These are phyloP conservation scores for Ruditapes philippinarum DNA, from an alignment of 1,140 invertebrate genomes.

Conservation along the genomic window DNA sequence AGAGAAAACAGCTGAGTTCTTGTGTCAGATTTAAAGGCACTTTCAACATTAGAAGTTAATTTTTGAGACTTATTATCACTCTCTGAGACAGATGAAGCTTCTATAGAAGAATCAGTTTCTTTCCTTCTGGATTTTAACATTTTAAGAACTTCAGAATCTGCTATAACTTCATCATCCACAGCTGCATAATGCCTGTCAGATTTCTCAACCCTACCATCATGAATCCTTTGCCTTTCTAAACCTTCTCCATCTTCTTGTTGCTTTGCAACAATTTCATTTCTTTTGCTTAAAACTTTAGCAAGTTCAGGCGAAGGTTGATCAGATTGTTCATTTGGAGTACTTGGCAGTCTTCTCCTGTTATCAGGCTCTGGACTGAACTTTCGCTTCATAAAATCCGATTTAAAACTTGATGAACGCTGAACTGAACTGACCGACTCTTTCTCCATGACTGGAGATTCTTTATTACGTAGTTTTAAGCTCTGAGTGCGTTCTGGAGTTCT, in stretches of 20 bases:
- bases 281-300: constrained; percentile 70
- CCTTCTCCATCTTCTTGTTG: constrained; percentile 70
- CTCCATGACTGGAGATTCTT: constrained; percentile 37
- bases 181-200: constrained; percentile 54
- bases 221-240: constrained; percentile 68
- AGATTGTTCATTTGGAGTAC: constrained; percentile 30
- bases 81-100: constrained; percentile 27
- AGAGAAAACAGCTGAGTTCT: constrained; percentile 23
- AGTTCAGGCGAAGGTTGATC: constrained; percentile 73
- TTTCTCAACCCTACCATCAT: constrained; percentile 70
- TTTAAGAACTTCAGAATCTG: constrained; percentile 68
- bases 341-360: constrained; percentile 55
- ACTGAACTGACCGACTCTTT: constrained; percentile 52
- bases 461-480: constrained; percentile 61
- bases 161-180: constrained; percentile 71
- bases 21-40: constrained; percentile 30
- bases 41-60: background rate
- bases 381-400: constrained; percentile 73
- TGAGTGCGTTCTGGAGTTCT: constrained; percentile 74
- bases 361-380: constrained; percentile 66
- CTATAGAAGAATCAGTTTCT: constrained; percentile 68
- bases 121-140: constrained; percentile 66
- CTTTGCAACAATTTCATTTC: constrained; percentile 70
- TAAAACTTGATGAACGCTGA: constrained; percentile 75
- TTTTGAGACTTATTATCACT: constrained; percentile 50